A percentile compares a stretch with the other conserved stretches of the same genome.
Evolutionary conservation across 2,797 vertebrate species (phyloP).

Genomic region (Halcyon leucocephala): DNA sequence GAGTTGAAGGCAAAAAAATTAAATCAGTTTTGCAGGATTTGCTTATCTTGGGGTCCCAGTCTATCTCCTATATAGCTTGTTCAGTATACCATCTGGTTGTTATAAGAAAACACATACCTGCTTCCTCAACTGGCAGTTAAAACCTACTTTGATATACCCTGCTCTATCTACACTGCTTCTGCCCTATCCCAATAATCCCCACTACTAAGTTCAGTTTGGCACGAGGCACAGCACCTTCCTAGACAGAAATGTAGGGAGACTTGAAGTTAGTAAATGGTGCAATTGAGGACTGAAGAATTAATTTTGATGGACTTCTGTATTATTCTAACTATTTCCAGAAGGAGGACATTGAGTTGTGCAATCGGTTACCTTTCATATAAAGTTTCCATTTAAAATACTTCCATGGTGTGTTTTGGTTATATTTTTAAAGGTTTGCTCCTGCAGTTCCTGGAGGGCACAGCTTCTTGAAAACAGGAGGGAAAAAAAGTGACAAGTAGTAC

Average conservation of each 20-base stretch:
- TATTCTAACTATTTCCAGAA: not conserved
- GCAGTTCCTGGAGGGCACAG: not conserved
- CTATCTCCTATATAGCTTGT: not conserved
- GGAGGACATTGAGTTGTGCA: not conserved
- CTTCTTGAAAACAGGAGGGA: not conserved
- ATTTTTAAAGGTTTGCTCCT: not conserved
- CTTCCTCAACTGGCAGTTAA: not conserved
- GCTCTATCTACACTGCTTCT: not conserved
- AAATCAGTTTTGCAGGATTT: not conserved
- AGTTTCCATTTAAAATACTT: not conserved
- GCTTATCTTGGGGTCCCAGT: not conserved
- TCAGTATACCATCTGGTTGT: not conserved
- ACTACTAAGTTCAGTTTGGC: not conserved
- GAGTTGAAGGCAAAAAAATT: not conserved
- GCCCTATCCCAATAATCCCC: not conserved
- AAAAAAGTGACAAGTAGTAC: not conserved
- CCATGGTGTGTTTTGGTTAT: not conserved
- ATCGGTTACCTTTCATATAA: not conserved
- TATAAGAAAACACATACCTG: rapidly evolving
- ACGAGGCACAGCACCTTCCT: rapidly evolving
- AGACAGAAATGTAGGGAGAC: not conserved
- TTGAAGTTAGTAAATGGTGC: not conserved
- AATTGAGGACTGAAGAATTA: not conserved
- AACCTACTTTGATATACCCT: not conserved
- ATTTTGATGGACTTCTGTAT: not conserved